phyloP scores from a whole-genome alignment of 2,113 vertebrate genomes.

The Desmodus rotundus region DNA sequence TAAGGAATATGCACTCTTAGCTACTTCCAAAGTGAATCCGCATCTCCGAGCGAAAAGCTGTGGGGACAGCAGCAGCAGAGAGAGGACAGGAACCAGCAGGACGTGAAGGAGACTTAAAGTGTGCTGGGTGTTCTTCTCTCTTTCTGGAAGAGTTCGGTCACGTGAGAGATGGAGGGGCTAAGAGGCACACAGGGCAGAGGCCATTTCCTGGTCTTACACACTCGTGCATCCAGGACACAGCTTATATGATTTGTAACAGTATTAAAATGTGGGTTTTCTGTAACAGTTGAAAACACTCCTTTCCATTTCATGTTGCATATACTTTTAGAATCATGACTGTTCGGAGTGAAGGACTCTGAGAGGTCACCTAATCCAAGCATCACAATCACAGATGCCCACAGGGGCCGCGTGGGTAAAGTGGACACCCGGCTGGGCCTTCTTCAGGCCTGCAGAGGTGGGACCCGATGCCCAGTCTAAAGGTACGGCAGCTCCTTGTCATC shows the following conservation, averaged over 20 bases:
- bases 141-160: neutral
- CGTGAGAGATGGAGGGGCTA: neutral
- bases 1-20: neutral
- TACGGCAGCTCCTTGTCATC: neutral
- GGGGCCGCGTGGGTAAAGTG: neutral
- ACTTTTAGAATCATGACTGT: neutral
- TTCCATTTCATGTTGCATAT: neutral
- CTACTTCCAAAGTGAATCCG: constrained; percentile 26
- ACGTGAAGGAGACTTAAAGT: neutral
- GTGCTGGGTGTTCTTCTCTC: neutral
- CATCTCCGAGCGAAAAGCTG: neutral
- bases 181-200: neutral
- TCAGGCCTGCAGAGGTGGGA: neutral
- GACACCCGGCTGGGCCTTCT: neutral
- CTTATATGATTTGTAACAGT: neutral
- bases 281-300: neutral
- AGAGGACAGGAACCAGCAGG: neutral
- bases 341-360: neutral
- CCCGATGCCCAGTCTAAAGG: neutral
- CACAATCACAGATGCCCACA: neutral
- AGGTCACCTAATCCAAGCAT: neutral
- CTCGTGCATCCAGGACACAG: neutral
- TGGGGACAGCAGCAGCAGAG: neutral
- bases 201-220: neutral
- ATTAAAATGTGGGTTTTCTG: neutral